Evolutionary conservation across 2,113 vertebrate species (phyloP).

Genomic region (Pelusios castaneus): DNA sequence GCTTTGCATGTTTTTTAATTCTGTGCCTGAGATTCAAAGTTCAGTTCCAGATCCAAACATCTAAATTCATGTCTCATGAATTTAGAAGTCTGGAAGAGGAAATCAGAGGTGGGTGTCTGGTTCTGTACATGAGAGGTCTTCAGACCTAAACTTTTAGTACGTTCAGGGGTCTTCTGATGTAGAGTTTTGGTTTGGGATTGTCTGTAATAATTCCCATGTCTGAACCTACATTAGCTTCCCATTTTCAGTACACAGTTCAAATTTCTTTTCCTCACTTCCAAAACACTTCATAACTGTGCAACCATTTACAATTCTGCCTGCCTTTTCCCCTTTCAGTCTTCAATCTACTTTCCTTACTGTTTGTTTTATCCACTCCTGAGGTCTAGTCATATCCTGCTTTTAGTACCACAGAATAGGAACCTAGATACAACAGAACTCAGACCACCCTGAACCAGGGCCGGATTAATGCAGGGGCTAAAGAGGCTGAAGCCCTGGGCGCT

Average conservation of each 20-base stretch:
- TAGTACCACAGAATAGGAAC: neutral
- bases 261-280: neutral
- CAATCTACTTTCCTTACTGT: neutral
- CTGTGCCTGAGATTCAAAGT: neutral
- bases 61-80: neutral
- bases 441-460: neutral
- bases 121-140: neutral
- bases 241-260: accelerated
- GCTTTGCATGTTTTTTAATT: neutral
- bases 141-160: neutral
- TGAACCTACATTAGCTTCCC: neutral
- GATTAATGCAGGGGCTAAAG: too few species aligned
- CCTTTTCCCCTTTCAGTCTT: neutral
- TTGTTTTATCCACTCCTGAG: neutral
- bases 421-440: neutral
- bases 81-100: neutral
- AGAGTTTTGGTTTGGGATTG: neutral
- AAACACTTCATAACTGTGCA: neutral
- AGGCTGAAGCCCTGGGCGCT: too few species aligned
- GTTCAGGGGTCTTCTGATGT: neutral
- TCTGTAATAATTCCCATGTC: neutral
- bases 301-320: accelerated
- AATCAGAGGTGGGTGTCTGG: neutral
- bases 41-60: neutral
- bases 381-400: neutral